Conservation (phyloP, 53 echinoderm and acorn worm genomes). For the Astropecten irregularis region DNA sequence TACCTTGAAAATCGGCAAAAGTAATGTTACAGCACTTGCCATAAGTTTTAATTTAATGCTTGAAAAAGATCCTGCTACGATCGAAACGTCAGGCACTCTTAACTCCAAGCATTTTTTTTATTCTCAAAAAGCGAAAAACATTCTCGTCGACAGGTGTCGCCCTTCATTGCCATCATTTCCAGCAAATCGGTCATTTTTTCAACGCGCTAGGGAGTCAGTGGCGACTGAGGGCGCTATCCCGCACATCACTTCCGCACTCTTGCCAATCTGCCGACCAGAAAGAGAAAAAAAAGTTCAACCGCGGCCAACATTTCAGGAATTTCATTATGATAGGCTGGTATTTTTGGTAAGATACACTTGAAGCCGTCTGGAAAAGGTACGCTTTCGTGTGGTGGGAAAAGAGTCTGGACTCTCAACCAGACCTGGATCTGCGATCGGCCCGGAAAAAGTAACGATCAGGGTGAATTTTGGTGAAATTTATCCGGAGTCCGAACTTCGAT, state of each 20-base stretch:
- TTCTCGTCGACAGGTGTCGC: conserved; percentile 43
- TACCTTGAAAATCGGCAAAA: too few relatives aligned
- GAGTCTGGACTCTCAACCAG: not conserved
- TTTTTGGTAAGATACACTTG: conserved; percentile 15
- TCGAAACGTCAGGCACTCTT: too few relatives aligned
- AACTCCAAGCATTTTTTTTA: too few relatives aligned
- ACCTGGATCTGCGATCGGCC: too few relatives aligned
- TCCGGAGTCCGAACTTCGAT: not conserved
- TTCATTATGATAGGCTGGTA: conserved; percentile 6
- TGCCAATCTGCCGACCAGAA: not conserved
- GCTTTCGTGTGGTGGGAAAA: not conserved
- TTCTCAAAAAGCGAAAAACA: too few relatives aligned
- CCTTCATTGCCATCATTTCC: not conserved
- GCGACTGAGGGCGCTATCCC: conserved; percentile 20
- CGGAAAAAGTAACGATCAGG: too few relatives aligned
- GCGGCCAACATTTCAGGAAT: conserved; percentile 39
- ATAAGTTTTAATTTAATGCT: too few relatives aligned
- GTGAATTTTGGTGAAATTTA: too few relatives aligned
- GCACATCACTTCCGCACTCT: not conserved
- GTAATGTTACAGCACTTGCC: too few relatives aligned
- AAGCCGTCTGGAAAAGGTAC: not conserved
- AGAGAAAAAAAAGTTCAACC: not conserved
- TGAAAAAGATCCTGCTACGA: too few relatives aligned
- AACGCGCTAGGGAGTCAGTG: conserved; percentile 11
- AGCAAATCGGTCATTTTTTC: not conserved